phyloP scores from a whole-genome alignment of 2,113 vertebrate genomes.

The Chloebia gouldiae region DNA sequence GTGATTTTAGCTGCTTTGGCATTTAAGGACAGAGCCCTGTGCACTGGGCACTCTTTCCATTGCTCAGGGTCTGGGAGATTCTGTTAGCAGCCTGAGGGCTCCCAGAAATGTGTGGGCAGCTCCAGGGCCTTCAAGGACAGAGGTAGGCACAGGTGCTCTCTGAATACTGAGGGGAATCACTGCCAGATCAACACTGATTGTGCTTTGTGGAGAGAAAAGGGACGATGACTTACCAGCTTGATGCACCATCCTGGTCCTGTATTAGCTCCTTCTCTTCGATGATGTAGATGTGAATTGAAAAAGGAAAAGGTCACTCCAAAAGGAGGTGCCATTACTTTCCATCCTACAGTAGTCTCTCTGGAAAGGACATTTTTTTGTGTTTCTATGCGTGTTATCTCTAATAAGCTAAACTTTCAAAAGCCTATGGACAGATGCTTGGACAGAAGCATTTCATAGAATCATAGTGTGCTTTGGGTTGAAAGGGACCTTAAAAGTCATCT shows the following conservation, averaged over 20 bases:
- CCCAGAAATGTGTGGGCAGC: no score
- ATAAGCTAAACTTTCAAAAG: not conserved
- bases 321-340: not conserved
- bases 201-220: not conserved
- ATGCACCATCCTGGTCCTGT: not conserved
- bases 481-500: not conserved
- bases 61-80: not conserved
- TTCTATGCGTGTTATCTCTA: not conserved
- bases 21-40: not conserved
- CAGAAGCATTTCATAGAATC: not conserved
- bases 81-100: not conserved
- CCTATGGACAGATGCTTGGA: no score
- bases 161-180: not conserved
- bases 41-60: accelerated
- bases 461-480: not conserved
- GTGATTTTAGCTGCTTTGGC: no score
- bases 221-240: not conserved
- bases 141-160: not conserved
- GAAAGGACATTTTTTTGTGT: not conserved
- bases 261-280: not conserved
- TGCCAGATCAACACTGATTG: accelerated
- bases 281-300: not conserved
- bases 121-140: no score
- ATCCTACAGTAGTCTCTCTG: not conserved
- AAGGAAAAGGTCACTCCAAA: not conserved